Conservation (phyloP, 2,797 vertebrate species). For the Rallus crepitans region DNA sequence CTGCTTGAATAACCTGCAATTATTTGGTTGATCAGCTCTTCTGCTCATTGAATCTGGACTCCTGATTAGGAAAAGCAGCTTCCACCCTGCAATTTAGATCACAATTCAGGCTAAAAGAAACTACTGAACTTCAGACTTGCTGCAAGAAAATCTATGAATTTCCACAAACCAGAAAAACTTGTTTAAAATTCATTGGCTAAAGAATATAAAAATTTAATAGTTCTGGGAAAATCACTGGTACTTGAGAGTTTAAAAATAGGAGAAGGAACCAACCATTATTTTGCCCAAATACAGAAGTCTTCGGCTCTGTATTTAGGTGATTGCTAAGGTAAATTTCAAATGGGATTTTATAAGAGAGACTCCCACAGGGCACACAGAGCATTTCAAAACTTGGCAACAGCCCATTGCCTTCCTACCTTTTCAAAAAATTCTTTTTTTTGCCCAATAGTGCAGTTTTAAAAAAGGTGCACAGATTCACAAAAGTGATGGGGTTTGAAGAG, state of each 20-base stretch:
- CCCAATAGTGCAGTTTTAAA: not conserved
- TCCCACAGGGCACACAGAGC: not conserved
- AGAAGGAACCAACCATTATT: not conserved
- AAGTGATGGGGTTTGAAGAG: too few relatives aligned
- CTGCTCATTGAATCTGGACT: not conserved
- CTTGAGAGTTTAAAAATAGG: not conserved
- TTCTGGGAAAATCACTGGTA: not conserved
- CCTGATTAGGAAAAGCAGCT: not conserved
- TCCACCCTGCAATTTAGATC: not conserved
- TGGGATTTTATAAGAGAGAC: not conserved
- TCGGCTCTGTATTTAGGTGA: not conserved
- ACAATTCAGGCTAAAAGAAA: not conserved
- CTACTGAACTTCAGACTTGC: not conserved
- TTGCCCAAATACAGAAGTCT: not conserved
- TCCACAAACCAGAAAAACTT: not conserved
- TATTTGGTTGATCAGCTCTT: conserved; percentile 12
- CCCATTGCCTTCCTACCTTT: not conserved
- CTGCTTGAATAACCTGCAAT: not conserved
- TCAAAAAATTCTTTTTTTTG: not conserved
- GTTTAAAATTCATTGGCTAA: not conserved
- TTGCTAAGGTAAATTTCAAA: not conserved
- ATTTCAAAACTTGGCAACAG: not conserved
- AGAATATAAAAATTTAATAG: not conserved
- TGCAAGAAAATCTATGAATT: not conserved
- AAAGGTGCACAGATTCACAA: not conserved